These are phyloP conservation scores for Setipinna tenuifilis DNA, from an alignment of 2,797 vertebrate genomes.

Conservation along the genomic window DNA sequence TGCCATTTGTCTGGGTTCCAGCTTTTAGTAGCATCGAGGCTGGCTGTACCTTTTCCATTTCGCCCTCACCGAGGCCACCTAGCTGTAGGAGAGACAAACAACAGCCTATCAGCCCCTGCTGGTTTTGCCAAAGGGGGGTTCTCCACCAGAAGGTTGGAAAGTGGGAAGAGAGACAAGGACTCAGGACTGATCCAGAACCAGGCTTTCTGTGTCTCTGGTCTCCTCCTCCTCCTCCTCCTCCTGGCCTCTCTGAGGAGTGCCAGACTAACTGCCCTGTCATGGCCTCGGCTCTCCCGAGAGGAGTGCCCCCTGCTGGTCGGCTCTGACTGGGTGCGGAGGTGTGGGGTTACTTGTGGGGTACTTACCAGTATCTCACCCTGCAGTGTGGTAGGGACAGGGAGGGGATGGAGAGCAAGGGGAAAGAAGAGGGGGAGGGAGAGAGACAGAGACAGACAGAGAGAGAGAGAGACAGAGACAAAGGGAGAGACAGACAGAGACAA, in stretches of 20 bases:
- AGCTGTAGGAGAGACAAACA: slow-evolving; percentile 66
- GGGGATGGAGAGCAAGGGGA: neutral
- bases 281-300: slow-evolving; percentile 72
- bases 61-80: slow-evolving; percentile 62
- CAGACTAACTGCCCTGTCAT: slow-evolving; percentile 54
- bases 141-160: neutral
- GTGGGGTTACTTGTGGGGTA: slow-evolving; percentile 74
- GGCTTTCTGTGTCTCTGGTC: neutral
- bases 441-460: slow-evolving; percentile 16
- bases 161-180: neutral
- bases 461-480: slow-evolving; percentile 61
- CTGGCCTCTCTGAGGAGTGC: slow-evolving; percentile 36
- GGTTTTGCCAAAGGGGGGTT: neutral
- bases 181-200: neutral
- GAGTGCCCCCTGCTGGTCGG: slow-evolving; percentile 69
- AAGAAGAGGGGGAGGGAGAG: neutral
- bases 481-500: slow-evolving; percentile 62
- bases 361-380: slow-evolving; percentile 99
- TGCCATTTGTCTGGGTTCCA: slow-evolving; percentile 43
- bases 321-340: slow-evolving; percentile 64
- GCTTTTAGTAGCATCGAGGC: slow-evolving; percentile 44
- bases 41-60: slow-evolving; percentile 76
- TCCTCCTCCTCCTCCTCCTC: neutral
- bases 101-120: slow-evolving; percentile 45
- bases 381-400: slow-evolving; percentile 60